Conservation (phyloP, 1,140 invertebrate species). For the Drosophila sulfurigaster region DNA sequence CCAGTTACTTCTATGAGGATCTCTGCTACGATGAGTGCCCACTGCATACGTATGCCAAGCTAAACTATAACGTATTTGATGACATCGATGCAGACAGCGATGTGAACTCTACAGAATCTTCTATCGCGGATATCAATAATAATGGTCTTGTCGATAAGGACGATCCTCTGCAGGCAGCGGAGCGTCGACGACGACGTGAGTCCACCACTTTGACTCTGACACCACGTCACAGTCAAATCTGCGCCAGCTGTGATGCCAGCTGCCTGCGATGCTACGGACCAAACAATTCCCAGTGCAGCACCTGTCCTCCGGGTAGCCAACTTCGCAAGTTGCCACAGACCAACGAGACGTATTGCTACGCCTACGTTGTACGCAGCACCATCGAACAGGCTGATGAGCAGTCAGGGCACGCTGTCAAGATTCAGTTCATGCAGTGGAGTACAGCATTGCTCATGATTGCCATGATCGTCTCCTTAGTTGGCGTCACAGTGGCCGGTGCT, state of each 20-base stretch:
- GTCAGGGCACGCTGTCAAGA: background rate
- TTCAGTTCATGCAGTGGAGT: constrained; percentile 43
- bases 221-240: constrained; percentile 44
- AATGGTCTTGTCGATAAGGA: constrained; percentile 46
- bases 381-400: constrained; percentile 28
- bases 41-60: constrained; percentile 55
- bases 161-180: constrained; percentile 69
- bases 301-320: constrained; percentile 70
- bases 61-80: constrained; percentile 29
- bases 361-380: constrained; percentile 76
- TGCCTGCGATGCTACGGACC: constrained; percentile 71
- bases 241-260: constrained; percentile 59
- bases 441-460: constrained; percentile 49
- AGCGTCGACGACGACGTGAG: constrained; percentile 56
- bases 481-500: constrained; percentile 47
- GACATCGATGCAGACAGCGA: constrained; percentile 9
- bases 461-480: constrained; percentile 49
- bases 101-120: background rate
- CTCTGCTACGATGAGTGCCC: constrained; percentile 73
- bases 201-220: constrained; percentile 25
- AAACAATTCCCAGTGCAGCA: constrained; percentile 65
- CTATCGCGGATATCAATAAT: constrained; percentile 1
- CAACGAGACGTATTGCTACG: constrained; percentile 73
- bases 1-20: constrained; percentile 62
- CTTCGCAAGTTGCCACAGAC: constrained; percentile 51